phyloP scores from a whole-genome alignment of 1,140 invertebrate genomes.

The Diploscapter pachys region DNA sequence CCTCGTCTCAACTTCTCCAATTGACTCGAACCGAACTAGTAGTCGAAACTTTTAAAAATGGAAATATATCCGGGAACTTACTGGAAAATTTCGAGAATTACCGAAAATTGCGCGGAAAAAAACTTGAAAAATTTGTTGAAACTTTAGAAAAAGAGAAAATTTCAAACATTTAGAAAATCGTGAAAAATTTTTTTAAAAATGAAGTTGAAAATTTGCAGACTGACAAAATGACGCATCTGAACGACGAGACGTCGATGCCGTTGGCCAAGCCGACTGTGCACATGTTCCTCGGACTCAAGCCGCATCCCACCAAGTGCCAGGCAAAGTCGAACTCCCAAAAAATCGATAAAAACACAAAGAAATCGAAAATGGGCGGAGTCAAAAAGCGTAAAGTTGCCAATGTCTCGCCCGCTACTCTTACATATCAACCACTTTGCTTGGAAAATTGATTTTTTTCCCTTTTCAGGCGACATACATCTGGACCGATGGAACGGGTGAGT shows the following conservation, averaged over 20 bases:
- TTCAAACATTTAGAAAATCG: too few species aligned
- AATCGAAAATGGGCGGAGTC: too few species aligned
- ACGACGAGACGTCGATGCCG: conserved; percentile 33
- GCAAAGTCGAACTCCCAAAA: neutral
- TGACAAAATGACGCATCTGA: conserved; percentile 20
- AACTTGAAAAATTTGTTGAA: too few species aligned
- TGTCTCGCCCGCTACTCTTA: too few species aligned
- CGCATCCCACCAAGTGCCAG: conserved; percentile 45
- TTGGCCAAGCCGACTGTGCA: conserved; percentile 35
- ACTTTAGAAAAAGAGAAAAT: too few species aligned
- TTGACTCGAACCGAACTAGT: too few species aligned
- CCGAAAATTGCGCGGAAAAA: neutral
- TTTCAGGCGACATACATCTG: conserved; percentile 48
- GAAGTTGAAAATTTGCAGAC: neutral
- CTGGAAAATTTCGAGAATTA: neutral
- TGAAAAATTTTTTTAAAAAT: too few species aligned
- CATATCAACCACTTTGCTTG: too few species aligned
- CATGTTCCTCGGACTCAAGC: conserved; percentile 41
- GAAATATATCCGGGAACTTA: neutral
- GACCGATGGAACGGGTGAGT: conserved; percentile 49
- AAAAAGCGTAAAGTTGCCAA: too few species aligned
- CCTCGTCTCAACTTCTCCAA: too few species aligned
- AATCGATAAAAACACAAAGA: too few species aligned
- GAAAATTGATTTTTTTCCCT: neutral
- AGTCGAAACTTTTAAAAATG: neutral